phyloP scores from a whole-genome alignment of 2,797 vertebrate species.

The Agapornis canus region DNA sequence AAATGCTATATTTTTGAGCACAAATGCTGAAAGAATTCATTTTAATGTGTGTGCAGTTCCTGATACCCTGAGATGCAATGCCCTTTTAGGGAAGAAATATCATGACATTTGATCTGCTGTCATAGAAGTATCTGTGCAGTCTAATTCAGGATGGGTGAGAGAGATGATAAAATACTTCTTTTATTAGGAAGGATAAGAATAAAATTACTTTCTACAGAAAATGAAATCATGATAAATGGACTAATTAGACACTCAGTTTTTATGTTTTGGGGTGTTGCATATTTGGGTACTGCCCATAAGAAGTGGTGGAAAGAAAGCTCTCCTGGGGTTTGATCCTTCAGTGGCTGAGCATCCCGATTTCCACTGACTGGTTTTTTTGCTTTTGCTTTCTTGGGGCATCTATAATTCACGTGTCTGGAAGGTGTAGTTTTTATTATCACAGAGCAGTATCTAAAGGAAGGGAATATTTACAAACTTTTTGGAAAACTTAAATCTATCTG shows the following conservation, averaged over 20 bases:
- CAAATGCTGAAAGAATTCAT: constrained; percentile 68
- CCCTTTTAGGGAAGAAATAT: constrained; percentile 78
- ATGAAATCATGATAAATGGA: constrained; percentile 79
- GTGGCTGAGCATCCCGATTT: not conserved
- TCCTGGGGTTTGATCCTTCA: not conserved
- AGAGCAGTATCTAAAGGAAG: constrained; percentile 16
- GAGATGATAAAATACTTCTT: constrained; percentile 77
- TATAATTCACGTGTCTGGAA: not conserved
- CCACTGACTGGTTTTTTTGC: not conserved
- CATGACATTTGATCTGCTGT: constrained; percentile 81
- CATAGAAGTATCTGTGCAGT: constrained; percentile 65
- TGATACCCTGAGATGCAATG: constrained; percentile 63
- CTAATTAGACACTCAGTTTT: constrained; percentile 74
- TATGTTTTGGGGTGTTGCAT: constrained; percentile 53
- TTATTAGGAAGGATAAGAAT: constrained; percentile 74
- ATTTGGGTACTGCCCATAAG: constrained; percentile 15
- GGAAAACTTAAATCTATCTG: not conserved
- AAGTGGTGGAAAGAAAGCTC: not conserved
- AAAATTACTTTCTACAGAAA: constrained; percentile 77
- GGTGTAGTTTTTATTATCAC: not conserved
- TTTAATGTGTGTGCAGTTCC: constrained; percentile 69
- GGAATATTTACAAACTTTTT: not conserved
- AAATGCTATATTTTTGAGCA: constrained; percentile 42
- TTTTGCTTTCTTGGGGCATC: not conserved
- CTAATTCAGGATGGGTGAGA: constrained; percentile 35